Evolutionary conservation across 2,113 vertebrate species (phyloP), one percentile per base, ranked within the genome.

Genomic region (Micromys minutus): DNA sequence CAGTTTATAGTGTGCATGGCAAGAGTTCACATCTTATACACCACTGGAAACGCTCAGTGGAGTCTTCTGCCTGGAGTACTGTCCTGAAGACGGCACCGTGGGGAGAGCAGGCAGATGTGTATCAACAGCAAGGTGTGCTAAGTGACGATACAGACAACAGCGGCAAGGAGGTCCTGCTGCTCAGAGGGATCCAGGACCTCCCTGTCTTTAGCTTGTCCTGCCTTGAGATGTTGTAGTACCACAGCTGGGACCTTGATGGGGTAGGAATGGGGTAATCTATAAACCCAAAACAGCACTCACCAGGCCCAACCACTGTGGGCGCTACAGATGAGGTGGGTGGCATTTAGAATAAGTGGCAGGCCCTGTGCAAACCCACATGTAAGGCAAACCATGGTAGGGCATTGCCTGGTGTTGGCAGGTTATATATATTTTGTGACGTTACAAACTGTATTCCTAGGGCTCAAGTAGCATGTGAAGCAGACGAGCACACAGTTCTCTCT

Each of bases 111-210:
- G 36, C n/a, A 45, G 16, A 55, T 65, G 65, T 89, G 36, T 5
- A 15, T 47, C 75, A 57, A 36, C 65, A 42, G 36, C 29, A 67
- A 39, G 1, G 3, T 13, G 6, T 12, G 59, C 67, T 39, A 1
- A 16, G 61, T 8, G 7, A 1, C 11, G 5, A 21, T 39, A 4
- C 11, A 34, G 65, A 57, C 31, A 17, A n/a, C 0, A 6, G 57
- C 17, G 21, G 39, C 21, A 2, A 21, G 17, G 34, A 63, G 31
- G 36, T 52, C 45, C 24, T 16, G n/a, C n/a, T 63, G 59, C 59
- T 45, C 47, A 47, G 16, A 65, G 59, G 59, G 39, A 47, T n/a
- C 55, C 11, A 2, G 15, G 45, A 7, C 36, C 42, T 75, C 47
- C 79, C 84, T 21, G 42, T 92, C 39, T n/a, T 61, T 7, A 5